Evolutionary conservation across 2,797 vertebrate species (phyloP).

Genomic region (Syngnathus rostellatus): DNA sequence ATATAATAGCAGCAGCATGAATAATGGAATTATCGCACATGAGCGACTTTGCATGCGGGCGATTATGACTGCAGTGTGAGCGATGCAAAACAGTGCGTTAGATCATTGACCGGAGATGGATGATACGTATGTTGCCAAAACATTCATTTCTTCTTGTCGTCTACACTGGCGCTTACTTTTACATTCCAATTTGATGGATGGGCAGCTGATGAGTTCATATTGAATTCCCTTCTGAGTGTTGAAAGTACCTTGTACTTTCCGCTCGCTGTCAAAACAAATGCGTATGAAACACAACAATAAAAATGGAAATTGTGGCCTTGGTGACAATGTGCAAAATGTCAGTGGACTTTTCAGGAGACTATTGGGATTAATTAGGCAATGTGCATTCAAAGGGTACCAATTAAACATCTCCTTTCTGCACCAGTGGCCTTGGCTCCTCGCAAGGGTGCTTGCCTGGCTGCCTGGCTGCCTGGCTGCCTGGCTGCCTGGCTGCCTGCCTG

Average conservation of each 20-base stretch:
- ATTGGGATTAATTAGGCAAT: constrained; percentile 50
- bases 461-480: too few species aligned
- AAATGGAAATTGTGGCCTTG: constrained; percentile 30
- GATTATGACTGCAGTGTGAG: constrained; percentile 21
- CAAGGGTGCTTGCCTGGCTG: constrained; percentile 21
- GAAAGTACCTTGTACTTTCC: not conserved
- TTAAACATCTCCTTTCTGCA: constrained; percentile 59
- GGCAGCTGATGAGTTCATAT: not conserved
- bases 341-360: constrained; percentile 38
- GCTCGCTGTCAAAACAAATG: not conserved
- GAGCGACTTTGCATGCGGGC: constrained; percentile 30
- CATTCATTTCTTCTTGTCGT: not conserved
- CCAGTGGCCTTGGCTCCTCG: constrained; percentile 45
- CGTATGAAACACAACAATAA: constrained; percentile 31
- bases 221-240: not conserved
- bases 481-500: too few species aligned
- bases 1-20: constrained; percentile 25
- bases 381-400: constrained; percentile 56
- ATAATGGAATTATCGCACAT: constrained; percentile 53
- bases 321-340: constrained; percentile 48
- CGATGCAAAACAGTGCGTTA: constrained; percentile 20
- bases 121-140: not conserved
- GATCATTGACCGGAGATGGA: constrained; percentile 34
- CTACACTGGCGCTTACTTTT: too few species aligned
- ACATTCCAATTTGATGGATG: too few species aligned